Evolutionary conservation across 2,888 invertebrate species (phyloP), one percentile per base, ranked within the genome.

Genomic region (Tetramorium bicarinatum): DNA sequence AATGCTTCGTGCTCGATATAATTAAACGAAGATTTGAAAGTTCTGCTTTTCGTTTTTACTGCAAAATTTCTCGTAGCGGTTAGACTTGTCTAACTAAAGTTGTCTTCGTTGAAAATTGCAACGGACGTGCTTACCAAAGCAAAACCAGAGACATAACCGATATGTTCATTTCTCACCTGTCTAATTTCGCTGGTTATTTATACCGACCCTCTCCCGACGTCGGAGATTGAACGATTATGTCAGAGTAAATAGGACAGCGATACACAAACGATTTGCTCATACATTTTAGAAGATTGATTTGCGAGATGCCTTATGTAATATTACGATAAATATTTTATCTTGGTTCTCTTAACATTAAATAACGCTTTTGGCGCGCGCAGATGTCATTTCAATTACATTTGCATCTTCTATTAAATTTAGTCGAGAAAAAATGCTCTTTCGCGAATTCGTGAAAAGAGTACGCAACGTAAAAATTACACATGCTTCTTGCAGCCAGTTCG

Each of bases 141-240:
- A 44, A 74, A 74, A 44, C 25, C 21, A 18, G 2, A 59, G 67
- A 59, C 11, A 56, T n/a, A 44, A 74, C 56, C 38, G 41, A 74
- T 56, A 59, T 15, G 38, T 56, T 44, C 41, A 74, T 74, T 41
- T 74, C 41, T 72, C 56, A 59, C 13, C 25, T 44, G 56, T 59
- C 56, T 29, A 74, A 59, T 59, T 74, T 74, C 4, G 13, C 18
- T 38, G 18, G 38, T 41, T 41, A 59, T 74, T 59, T 4, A n/a
- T 59, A 44, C 15, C 25, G 38, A 59, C 15, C 1, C 29, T 4
- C 29, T 4, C 18, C 15, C 13, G 9, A 34, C 8, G 49, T 71
- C 29, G 18, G 41, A 74, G 18, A 59, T 71, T 21, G 52, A 21
- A 54, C 18, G 56, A 59, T 41, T 56, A 72, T 72, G 25, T 56